phyloP scores from a whole-genome alignment of 2,113 vertebrate genomes.

The Theristicus caerulescens region DNA sequence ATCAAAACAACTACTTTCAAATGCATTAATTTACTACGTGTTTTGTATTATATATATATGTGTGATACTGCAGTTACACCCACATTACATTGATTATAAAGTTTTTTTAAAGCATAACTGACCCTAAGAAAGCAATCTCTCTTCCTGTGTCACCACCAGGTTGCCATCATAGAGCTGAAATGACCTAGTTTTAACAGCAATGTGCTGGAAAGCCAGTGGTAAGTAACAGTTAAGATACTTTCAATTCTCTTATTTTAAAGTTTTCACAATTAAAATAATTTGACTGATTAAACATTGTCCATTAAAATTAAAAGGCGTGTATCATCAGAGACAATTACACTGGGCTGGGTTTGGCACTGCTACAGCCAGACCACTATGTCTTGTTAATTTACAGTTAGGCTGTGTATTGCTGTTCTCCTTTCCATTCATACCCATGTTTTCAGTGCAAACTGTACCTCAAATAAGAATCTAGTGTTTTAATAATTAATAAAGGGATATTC shows the following conservation, averaged over 20 bases:
- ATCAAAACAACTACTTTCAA: neutral
- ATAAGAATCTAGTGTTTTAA: neutral
- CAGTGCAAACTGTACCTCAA: neutral
- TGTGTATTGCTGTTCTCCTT: neutral
- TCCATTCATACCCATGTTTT: neutral
- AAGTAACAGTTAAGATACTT: neutral
- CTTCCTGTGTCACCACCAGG: neutral
- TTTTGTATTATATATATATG: neutral
- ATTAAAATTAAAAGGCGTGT: neutral
- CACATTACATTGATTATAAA: neutral
- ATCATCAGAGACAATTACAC: neutral
- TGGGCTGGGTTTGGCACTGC: neutral
- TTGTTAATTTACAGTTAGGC: neutral
- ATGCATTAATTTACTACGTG: neutral
- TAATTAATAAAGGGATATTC: neutral
- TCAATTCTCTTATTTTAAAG: neutral
- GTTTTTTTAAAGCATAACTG: neutral
- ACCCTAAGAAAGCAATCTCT: neutral
- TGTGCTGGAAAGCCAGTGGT: neutral
- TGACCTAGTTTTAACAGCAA: neutral
- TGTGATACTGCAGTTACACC: neutral
- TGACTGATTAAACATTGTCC: neutral
- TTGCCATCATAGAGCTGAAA: neutral
- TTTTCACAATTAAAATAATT: neutral
- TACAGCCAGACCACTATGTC: neutral